Percentiles rank a stretch among this genome's conserved stretches.
phyloP scores from a whole-genome alignment of 2,888 invertebrate genomes.

The Uloborus plumipes region DNA sequence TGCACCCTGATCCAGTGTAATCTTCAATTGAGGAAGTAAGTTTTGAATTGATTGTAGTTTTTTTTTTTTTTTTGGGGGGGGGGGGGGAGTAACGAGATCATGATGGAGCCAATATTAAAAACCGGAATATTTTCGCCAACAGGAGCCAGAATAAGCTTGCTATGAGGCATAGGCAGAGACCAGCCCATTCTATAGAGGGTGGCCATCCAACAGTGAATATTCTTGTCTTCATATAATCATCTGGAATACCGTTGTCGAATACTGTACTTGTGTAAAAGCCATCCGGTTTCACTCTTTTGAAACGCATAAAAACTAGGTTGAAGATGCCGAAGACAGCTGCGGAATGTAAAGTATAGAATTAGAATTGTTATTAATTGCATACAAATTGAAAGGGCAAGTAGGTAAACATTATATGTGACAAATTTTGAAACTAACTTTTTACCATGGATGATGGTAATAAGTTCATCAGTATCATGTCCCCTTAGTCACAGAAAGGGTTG shows the following conservation, averaged over 20 bases:
- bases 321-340: conserved; percentile 62
- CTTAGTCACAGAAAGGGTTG: no score
- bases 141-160: conserved; percentile 63
- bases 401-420: no score
- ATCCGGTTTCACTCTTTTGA: conserved; percentile 58
- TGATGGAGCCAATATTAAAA: conserved; percentile 46
- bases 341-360: neutral
- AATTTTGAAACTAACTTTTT: no score
- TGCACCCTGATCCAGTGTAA: no score
- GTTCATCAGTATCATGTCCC: no score
- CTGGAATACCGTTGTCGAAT: conserved; percentile 48
- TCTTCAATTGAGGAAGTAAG: no score
- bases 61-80: no score
- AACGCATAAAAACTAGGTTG: conserved; percentile 64
- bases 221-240: conserved; percentile 43
- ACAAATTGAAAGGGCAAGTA: no score
- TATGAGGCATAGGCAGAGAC: conserved; percentile 55
- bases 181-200: conserved; percentile 49
- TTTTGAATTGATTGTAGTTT: no score
- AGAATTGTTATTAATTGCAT: no score
- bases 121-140: conserved; percentile 56
- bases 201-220: conserved; percentile 59
- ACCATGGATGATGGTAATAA: no score
- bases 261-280: conserved; percentile 60
- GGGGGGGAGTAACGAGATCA: no score